These are phyloP conservation scores for Lipophrys pholis DNA, from an alignment of 2,113 vertebrate genomes.

Conservation along the genomic window DNA sequence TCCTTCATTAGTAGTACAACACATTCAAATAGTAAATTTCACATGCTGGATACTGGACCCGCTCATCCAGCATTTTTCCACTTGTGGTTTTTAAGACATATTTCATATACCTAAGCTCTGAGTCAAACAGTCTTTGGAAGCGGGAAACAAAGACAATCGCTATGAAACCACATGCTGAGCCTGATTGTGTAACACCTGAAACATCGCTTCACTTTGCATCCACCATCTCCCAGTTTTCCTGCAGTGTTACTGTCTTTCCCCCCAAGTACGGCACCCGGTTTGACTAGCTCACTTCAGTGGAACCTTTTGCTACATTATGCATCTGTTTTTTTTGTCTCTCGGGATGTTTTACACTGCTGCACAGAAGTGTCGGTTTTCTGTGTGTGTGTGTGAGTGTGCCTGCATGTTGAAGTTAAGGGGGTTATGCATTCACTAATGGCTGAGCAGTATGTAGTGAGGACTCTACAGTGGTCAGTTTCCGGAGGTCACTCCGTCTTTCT, in stretches of 20 bases:
- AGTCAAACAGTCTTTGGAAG: slow-evolving; percentile 31
- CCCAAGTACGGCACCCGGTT: background rate
- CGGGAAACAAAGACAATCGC: background rate
- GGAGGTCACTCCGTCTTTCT: slow-evolving; percentile 26
- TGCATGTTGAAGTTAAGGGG: background rate
- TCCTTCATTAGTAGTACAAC: too few relatives aligned
- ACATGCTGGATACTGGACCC: background rate
- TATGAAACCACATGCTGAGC: background rate
- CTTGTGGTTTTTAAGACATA: slow-evolving; percentile 17
- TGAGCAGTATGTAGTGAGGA: background rate
- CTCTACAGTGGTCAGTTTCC: background rate
- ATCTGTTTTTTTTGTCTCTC: slow-evolving; percentile 27
- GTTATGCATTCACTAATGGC: background rate
- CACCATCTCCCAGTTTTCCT: background rate
- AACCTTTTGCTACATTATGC: slow-evolving; percentile 1
- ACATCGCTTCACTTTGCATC: background rate
- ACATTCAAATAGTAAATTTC: background rate
- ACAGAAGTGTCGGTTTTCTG: slow-evolving; percentile 6
- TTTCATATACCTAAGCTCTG: slow-evolving; percentile 46
- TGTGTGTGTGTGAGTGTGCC: background rate
- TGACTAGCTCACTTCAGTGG: slow-evolving; percentile 3
- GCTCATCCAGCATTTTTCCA: slow-evolving; percentile 16
- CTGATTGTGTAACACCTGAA: slow-evolving; percentile 49
- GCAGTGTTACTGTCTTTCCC: background rate
- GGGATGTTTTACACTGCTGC: slow-evolving; percentile 4